Evolutionary conservation across 2,888 invertebrate species (phyloP).

Genomic region (Cephus rjabovi): DNA sequence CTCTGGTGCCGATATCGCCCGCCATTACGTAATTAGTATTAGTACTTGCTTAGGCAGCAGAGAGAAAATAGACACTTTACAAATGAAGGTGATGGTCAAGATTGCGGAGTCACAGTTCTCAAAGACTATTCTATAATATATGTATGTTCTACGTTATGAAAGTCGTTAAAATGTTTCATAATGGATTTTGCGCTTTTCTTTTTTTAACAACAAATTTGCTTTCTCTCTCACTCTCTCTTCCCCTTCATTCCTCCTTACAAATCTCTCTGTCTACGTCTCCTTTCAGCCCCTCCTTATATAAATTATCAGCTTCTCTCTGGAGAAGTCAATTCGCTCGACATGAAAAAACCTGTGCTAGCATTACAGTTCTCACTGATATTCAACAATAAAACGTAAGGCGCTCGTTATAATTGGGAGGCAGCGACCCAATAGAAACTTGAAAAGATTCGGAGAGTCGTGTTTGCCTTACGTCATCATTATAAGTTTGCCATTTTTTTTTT

Average conservation of each 20-base stretch:
- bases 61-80: conserved; percentile 49
- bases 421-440: conserved; percentile 56
- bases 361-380: background rate
- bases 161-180: background rate
- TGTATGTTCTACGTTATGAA: background rate
- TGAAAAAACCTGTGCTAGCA: conserved; percentile 34
- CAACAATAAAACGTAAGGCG: background rate
- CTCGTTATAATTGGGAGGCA: conserved; percentile 49
- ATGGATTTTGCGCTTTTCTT: background rate
- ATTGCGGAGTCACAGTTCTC: background rate
- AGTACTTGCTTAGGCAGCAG: conserved; percentile 44
- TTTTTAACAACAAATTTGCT: background rate
- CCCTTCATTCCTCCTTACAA: background rate
- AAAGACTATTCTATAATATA: background rate
- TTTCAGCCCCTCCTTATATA: background rate
- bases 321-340: background rate
- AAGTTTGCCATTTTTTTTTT: background rate
- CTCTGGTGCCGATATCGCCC: conserved; percentile 11
- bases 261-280: background rate
- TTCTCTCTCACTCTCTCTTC: background rate
- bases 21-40: conserved; percentile 7
- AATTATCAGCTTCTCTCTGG: background rate
- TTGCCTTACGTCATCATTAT: background rate
- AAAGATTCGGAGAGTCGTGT: conserved; percentile 23
- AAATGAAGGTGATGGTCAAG: conserved; percentile 38